Evolutionary conservation across 2,113 vertebrate species (phyloP), one percentile per base, ranked within the genome.

Genomic region (Echinops telfairi): DNA sequence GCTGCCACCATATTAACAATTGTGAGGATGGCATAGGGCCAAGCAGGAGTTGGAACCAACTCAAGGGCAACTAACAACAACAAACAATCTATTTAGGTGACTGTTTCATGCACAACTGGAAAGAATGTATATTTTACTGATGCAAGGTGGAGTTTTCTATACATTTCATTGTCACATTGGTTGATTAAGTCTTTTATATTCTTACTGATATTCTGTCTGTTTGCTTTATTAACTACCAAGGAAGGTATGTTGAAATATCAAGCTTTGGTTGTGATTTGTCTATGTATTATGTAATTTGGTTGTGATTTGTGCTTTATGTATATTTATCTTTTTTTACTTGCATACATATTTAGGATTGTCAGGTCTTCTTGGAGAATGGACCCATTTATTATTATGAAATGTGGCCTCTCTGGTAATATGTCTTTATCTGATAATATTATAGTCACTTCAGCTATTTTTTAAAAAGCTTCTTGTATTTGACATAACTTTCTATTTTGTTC

Each of bases 191-290:
- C 22, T 53, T 90, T 78, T 62, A 78, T 78, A 71, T 36, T 5
- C 60, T 88, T 91, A 78, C 3, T 89, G 33, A 58, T 81, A 16
- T 88, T 94, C 36, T 88, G 23, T 40, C 77, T 83, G 60, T 31
- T 77, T 81, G 14, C 47, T 89, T 15, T 70, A 89, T 81, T 68
- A 86, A 82, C 83, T 90, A 92, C 77, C 77, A 60, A 90, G 47
- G 87, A 87, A 90, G 47, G 20, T 62, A 5, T 66, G 36, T 64
- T 73, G n/a, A 71, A 78, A 90, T 87, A 64, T 43, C n/a, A 40
- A 95, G 86, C 3, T 78, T 78, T 64, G 78, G 68, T 33, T 29
- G 64, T 80, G 9, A 47, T 90, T 92, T 71, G 3, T 79, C 11
- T 80, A 68, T 75, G 88, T 80, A 23, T 29, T 5, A 40, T 83